Percentiles rank a stretch among this genome's conserved stretches.
These are phyloP conservation scores for Atherinomorus stipes DNA, from an alignment of 2,113 vertebrate genomes.

Conservation along the genomic window DNA sequence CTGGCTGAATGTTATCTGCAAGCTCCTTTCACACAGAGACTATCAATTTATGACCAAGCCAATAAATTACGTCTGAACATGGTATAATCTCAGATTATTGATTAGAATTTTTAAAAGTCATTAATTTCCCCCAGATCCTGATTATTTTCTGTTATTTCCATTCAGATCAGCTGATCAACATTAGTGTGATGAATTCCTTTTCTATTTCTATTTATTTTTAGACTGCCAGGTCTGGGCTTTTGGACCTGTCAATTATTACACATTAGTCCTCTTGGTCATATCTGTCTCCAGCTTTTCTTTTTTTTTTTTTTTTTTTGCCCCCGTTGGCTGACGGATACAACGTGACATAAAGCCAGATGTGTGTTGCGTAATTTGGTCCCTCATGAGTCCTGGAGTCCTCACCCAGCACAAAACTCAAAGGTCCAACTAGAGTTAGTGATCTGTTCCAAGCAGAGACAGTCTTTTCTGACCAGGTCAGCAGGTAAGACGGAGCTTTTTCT, in stretches of 20 bases:
- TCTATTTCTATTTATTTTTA: slow-evolving; percentile 7
- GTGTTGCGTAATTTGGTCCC: slow-evolving; percentile 60
- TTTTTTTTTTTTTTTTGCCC: slow-evolving; percentile 11
- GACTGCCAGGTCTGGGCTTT: neutral
- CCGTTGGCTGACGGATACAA: slow-evolving; percentile 50
- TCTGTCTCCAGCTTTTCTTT: neutral
- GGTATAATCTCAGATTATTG: neutral
- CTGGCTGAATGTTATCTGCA: neutral
- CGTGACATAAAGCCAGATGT: slow-evolving; percentile 58
- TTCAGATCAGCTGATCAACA: too few species aligned
- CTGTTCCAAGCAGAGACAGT: slow-evolving; percentile 26
- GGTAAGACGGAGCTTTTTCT: slow-evolving; percentile 67
- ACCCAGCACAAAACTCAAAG: slow-evolving; percentile 71
- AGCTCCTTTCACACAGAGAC: neutral
- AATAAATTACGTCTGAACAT: neutral
- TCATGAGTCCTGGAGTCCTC: neutral
- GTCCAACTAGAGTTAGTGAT: slow-evolving; percentile 69
- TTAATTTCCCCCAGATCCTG: neutral
- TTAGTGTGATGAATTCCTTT: too few species aligned
- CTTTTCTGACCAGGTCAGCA: slow-evolving; percentile 34
- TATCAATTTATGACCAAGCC: neutral
- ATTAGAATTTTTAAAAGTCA: neutral
- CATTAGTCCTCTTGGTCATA: neutral
- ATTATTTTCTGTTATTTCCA: too few species aligned
- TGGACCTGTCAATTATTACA: slow-evolving; percentile 80